Evolutionary conservation across 2,113 vertebrate genomes (phyloP), one percentile per base, ranked within the genome.

Genomic region (Micronycteris hirsuta): DNA sequence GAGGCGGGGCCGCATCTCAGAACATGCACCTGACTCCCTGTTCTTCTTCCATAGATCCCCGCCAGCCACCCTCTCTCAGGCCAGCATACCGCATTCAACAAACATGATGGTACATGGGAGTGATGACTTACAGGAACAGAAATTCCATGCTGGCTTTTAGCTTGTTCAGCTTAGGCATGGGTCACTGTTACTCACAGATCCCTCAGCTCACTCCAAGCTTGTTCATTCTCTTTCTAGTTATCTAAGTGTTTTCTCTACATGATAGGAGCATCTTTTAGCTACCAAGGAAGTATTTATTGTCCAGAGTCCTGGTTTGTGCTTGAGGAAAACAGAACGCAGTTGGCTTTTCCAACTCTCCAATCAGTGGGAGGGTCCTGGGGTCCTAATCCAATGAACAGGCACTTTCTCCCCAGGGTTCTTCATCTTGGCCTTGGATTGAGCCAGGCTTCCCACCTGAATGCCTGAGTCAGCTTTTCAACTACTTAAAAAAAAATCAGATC

Each of bases 51-150:
- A 14, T 36, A 83, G 54, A 82, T 28, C 7, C 20, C 22, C 16
- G 16, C 22, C 8, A 76, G 41, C 77, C 49, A 49, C n/a, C 5
- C 12, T 28, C 58, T 88, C 7, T 84, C 31, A 47, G 26, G 38
- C 47, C 22, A 56, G 65, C 74, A 31, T n/a, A 14, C 71, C 26
- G 26, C 52, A 73, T 54, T 47, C 5, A 73, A 8, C 24, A 61
- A 47, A 3, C 4, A 5, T 19, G 10, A 11, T 33, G 1, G 43
- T 5, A 4, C 10, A 7, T 15, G 38, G 36, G 65, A 28, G 22
- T 20, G 31, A 61, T 20, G 19, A 58, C 22, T 28, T 52, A 31
- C 1, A 4, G 83, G 63, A 82, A 83, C 36, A 56, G 76, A 76
- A 38, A 20, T 7, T 63, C 28, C 5, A 20, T 22, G 2, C 33